Conservation (phyloP, 2,113 vertebrate genomes). For the Miniopterus natalensis region DNA sequence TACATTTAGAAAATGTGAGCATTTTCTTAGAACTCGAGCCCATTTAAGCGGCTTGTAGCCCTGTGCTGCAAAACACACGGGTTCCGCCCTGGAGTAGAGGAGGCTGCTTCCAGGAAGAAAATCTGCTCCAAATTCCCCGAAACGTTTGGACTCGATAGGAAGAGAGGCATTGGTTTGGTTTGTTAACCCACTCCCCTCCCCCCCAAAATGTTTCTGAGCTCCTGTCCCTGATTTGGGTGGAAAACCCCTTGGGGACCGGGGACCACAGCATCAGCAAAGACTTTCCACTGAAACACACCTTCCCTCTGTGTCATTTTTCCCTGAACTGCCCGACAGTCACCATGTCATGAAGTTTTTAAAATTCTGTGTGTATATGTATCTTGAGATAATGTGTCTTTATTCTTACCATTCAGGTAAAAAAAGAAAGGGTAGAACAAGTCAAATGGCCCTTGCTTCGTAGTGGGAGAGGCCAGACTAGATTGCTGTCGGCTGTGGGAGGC, state of each 20-base stretch:
- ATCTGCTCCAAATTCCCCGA: background rate
- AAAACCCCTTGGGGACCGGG: background rate
- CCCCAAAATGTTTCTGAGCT: background rate
- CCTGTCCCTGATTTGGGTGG: background rate
- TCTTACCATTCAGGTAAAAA: background rate
- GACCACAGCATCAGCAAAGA: background rate
- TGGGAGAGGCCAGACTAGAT: background rate
- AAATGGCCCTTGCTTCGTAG: background rate
- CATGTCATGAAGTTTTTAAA: background rate
- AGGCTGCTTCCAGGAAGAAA: background rate
- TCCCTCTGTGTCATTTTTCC: background rate
- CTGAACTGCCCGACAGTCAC: conserved; percentile 4
- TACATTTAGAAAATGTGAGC: background rate
- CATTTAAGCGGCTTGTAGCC: too few species aligned
- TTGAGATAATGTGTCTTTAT: background rate
- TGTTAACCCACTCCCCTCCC: accelerated
- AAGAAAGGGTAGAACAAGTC: background rate
- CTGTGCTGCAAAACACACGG: too few species aligned
- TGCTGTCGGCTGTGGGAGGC: background rate
- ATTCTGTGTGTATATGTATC: background rate
- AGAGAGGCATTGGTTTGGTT: background rate
- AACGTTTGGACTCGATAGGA: background rate
- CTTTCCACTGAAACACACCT: background rate
- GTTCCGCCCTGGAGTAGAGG: too few species aligned
- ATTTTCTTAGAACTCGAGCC: background rate